Evolutionary conservation across 2,888 invertebrate genomes (phyloP).

Genomic region (Lomographa bimaculata): DNA sequence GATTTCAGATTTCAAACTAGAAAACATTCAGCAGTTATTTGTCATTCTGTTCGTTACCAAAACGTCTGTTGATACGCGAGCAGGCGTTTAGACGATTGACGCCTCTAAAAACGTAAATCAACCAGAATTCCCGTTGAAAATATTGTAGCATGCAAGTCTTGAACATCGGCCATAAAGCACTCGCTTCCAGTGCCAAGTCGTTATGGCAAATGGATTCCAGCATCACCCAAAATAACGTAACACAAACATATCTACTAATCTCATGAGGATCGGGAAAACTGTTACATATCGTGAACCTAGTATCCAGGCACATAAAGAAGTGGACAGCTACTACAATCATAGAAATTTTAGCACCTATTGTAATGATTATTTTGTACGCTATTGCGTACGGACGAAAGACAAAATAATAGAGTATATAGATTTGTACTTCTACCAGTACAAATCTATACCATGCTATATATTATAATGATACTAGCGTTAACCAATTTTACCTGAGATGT

Average conservation of each 20-base stretch:
- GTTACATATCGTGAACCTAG: too few species aligned
- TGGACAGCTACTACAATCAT: too few species aligned
- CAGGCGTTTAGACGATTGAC: conserved; percentile 21
- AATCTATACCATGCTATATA: too few species aligned
- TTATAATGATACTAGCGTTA: too few species aligned
- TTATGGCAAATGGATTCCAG: conserved; percentile 64
- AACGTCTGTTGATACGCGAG: conserved; percentile 8
- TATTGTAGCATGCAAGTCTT: conserved; percentile 50
- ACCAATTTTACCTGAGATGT: too few species aligned
- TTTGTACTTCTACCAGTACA: too few species aligned
- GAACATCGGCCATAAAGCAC: conserved; percentile 72
- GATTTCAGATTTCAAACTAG: too few species aligned
- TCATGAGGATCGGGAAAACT: conserved; percentile 52
- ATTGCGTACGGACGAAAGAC: too few species aligned
- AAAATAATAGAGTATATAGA: too few species aligned
- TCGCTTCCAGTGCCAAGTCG: conserved; percentile 78
- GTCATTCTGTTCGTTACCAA: conserved; percentile 15
- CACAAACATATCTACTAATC: conserved; percentile 57
- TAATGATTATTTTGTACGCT: too few species aligned
- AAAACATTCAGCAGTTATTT: conserved; percentile 12
- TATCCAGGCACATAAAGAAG: too few species aligned
- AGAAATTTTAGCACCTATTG: too few species aligned
- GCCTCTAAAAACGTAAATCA: conserved; percentile 27
- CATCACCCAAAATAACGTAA: conserved; percentile 76
- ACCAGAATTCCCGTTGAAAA: conserved; percentile 37